Evolutionary conservation across 2,888 invertebrate species (phyloP).

Genomic region (Timandra comae): DNA sequence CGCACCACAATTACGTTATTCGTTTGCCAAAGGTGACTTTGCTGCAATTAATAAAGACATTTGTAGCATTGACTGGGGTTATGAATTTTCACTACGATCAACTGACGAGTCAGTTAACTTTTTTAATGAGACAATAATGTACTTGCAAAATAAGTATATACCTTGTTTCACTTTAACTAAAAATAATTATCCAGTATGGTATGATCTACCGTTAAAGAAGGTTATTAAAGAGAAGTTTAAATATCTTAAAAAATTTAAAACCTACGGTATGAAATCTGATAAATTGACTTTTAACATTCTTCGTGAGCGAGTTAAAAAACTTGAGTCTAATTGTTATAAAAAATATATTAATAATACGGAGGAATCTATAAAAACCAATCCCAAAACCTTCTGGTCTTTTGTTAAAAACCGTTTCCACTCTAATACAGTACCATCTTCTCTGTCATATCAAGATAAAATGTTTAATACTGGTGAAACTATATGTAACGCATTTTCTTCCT

Average conservation of each 20-base stretch:
- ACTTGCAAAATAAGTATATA: not conserved
- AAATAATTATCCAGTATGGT: slow-evolving; percentile 1
- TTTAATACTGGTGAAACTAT: too few species aligned
- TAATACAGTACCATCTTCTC: not conserved
- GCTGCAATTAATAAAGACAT: slow-evolving; percentile 2
- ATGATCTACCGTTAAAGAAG: not conserved
- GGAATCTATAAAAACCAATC: not conserved
- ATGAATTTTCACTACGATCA: not conserved
- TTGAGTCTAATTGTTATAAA: not conserved
- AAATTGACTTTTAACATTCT: not conserved
- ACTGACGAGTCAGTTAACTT: not conserved
- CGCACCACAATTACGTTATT: slow-evolving; percentile 1
- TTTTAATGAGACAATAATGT: not conserved
- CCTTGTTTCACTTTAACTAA: not conserved
- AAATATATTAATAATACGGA: not conserved
- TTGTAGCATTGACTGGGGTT: not conserved
- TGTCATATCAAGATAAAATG: not conserved
- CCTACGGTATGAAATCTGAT: not conserved
- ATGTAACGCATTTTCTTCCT: not conserved
- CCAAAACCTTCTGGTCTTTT: not conserved
- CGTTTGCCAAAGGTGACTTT: slow-evolving; percentile 3
- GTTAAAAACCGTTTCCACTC: not conserved
- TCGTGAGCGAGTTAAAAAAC: not conserved
- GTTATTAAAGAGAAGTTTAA: slow-evolving; percentile 1
- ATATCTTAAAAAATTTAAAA: not conserved